Base-by-base conservation (phyloP, 2,113 vertebrate genomes). In the Chamaetylas fuelleborni region DNA sequence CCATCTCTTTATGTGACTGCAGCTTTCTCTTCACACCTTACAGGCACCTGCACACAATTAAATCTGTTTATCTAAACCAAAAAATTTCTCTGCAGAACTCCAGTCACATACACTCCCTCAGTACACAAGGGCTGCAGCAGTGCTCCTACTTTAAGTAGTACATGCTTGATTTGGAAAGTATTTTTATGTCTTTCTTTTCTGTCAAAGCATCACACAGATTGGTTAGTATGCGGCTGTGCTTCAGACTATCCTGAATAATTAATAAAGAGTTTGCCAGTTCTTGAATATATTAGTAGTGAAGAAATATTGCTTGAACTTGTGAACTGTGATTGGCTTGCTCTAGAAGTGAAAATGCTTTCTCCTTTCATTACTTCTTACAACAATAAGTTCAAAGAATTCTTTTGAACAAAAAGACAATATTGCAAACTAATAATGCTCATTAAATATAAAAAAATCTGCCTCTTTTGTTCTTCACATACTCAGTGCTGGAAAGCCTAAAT, bases 221-320 rank as follows among this genome's bases (percentile, higher is more conserved):
- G 82, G 85, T 90, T 95, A 88, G 56, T 42, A 88, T 79, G 82
- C 76, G 6, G 26, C 76, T 76, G 40, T 56, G 91, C 80, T 93
- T 96, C 43, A 90, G 69, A 94, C 88, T 91, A 60, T 64, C 29
- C 91, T 95, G 84, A 96, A 97, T 96, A 95, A 97, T 97, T 97
- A 96, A 95, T 96, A 91, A 58, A 74, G 14, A 86, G 69, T 92
- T 83, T 81, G 36, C 50, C 42, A 82, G 81, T 72, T 97, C 95
- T 82, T 81, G 93, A 96, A 94, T 96, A 88, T 90, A 95, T 90
- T 96, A 89, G 40, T 13, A 7, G 58, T 25, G 12, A 95, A 91
- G 92, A 97, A 95, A 87, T 73, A 91, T 23, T 72, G 82, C 81
- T 78, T 96, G 92, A 97, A 95, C 95, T 91, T 89, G 67, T 95